Evolutionary conservation across 2,797 vertebrate species (phyloP).

Genomic region (Adrianichthys oophorus): DNA sequence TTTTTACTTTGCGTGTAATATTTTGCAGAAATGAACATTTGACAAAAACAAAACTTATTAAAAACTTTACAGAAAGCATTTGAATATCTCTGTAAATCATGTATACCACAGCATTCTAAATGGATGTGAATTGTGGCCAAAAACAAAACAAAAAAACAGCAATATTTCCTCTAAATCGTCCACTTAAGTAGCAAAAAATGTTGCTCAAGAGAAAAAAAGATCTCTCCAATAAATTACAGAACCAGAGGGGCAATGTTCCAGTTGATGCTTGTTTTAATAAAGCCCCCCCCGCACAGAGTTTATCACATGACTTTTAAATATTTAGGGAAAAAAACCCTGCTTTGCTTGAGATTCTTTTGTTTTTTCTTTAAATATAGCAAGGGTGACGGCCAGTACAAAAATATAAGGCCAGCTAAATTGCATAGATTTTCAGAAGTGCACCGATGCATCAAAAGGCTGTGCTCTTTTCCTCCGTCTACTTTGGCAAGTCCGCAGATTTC

Average conservation of each 20-base stretch:
- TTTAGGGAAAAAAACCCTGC: slow-evolving; percentile 65
- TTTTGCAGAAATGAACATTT: too few species aligned
- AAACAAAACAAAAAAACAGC: too few species aligned
- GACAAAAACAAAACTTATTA: too few species aligned
- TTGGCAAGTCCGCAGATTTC: slow-evolving; percentile 58
- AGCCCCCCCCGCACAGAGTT: slow-evolving; percentile 5
- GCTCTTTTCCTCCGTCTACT: slow-evolving; percentile 68
- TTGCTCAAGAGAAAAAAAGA: slow-evolving; percentile 19
- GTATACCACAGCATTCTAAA: too few species aligned
- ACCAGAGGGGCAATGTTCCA: slow-evolving; percentile 48
- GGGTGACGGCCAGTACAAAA: slow-evolving; percentile 68
- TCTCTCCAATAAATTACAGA: slow-evolving; percentile 15
- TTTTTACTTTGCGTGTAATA: too few species aligned
- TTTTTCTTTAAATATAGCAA: slow-evolving; percentile 29
- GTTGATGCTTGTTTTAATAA: slow-evolving; percentile 16
- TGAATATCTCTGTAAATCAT: too few species aligned
- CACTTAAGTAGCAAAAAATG: slow-evolving; percentile 18
- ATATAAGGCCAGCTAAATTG: slow-evolving; percentile 90
- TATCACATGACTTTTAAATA: slow-evolving; percentile 41
- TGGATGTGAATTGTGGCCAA: too few species aligned
- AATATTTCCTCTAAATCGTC: background rate
- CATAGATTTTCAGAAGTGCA: slow-evolving; percentile 89
- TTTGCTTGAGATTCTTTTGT: slow-evolving; percentile 66
- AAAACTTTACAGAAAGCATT: too few species aligned
- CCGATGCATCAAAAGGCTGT: slow-evolving; percentile 69